Base-by-base conservation (phyloP, 1,140 invertebrate species). In the Zeugodacus cucurbitae region DNA sequence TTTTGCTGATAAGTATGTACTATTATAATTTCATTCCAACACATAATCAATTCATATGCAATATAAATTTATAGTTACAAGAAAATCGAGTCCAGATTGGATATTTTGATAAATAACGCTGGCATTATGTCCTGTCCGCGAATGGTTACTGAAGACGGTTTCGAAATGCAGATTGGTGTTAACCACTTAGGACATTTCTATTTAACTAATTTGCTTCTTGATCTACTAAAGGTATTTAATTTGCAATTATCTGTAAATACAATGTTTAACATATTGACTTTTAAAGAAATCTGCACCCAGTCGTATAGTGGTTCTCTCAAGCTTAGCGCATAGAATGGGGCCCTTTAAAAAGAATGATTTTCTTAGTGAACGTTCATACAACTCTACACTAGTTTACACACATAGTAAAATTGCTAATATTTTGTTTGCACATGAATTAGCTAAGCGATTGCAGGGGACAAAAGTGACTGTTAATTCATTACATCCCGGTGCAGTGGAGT, bases 61-160 rank as follows among this genome's bases (percentile, higher is more conserved):
- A 37, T 41, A 7, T 22, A 37, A 37, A 37, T 74, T 70, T 88
- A 89, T 6, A 91, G 92, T 44, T 95, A 94, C 89, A 93, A 94
- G 90, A 64, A 93, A 94, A 95, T 96, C 92, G 94, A 96, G 91
- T 90, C 94, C 29, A 93, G 94, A 67, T 91, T 99, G 64, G 96
- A 99, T 94, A 95, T 98, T 44, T 94, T 99, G 54, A 96, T 99
- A 67, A 99, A 99, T 92, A 99, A 99, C 94, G 98, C 97, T 34
- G 98, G 97, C 14, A 95, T 98, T 0, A 96, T 97, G 96, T 95
- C 95, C 89, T 96, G 96, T 89, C 96, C 96, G 2, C 91, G 94
- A 5, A 90, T 93, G 10, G 95, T 95, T 88, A 96, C 96, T 0
- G 29, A 86, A 32, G 97, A 98, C 90, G 97, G 97, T 1, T 96